Evolutionary conservation across 2,113 vertebrate species (phyloP).

Genomic region (Synodontis membranacea): DNA sequence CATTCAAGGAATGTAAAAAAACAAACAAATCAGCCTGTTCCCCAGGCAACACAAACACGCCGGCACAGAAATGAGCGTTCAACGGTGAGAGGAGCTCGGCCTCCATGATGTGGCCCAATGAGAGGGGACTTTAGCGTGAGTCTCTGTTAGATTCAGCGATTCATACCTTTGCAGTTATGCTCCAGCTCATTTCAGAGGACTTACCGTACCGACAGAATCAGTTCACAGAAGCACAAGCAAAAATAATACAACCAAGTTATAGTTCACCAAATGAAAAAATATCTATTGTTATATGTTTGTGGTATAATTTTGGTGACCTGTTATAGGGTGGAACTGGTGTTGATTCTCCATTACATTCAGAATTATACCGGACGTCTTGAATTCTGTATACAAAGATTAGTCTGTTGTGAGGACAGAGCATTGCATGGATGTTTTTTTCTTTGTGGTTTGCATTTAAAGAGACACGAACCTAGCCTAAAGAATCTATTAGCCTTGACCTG

Average conservation of each 20-base stretch:
- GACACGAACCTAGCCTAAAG: neutral
- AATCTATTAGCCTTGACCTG: neutral
- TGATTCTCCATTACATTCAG: neutral
- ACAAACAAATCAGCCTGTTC: constrained; percentile 13
- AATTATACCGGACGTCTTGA: neutral
- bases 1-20: constrained; percentile 31
- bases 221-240: neutral
- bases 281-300: neutral
- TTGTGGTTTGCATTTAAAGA: neutral
- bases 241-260: neutral
- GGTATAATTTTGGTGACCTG: neutral
- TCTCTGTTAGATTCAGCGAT: neutral
- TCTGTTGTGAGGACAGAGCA: neutral
- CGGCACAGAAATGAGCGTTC: neutral
- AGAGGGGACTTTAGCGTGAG: neutral
- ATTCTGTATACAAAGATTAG: neutral
- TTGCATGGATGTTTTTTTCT: neutral
- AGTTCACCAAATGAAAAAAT: neutral
- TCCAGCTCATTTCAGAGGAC: constrained; percentile 33
- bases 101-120: neutral
- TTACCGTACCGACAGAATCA: neutral
- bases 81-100: neutral
- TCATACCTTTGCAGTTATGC: neutral
- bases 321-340: neutral
- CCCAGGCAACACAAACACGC: neutral